Evolutionary conservation across 2,888 invertebrate species (phyloP).

Genomic region (Catonia carolina): DNA sequence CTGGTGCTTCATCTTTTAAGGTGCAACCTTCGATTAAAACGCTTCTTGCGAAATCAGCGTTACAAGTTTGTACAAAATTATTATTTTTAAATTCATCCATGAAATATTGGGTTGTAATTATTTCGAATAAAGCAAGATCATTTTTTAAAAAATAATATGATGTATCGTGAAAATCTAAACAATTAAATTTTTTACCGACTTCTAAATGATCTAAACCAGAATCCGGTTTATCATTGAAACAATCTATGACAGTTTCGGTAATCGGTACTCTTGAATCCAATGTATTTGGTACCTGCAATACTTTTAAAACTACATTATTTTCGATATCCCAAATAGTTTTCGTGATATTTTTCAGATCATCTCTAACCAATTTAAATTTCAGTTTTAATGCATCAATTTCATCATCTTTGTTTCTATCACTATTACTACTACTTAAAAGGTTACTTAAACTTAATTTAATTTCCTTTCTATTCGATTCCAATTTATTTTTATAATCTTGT

Average conservation of each 20-base stretch:
- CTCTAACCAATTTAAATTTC: conserved; percentile 50
- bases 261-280: conserved; percentile 58
- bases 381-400: conserved; percentile 50
- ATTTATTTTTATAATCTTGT: conserved; percentile 45
- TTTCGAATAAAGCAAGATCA: conserved; percentile 65
- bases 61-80: conserved; percentile 59
- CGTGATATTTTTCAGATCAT: conserved; percentile 58
- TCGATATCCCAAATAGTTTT: conserved; percentile 63
- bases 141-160: conserved; percentile 56
- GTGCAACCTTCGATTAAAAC: conserved; percentile 59
- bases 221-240: conserved; percentile 38
- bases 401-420: conserved; percentile 45
- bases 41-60: conserved; percentile 71
- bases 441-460: conserved; percentile 36
- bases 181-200: conserved; percentile 48
- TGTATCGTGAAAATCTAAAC: conserved; percentile 54
- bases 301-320: conserved; percentile 56
- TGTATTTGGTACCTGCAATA: conserved; percentile 62
- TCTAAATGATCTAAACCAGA: conserved; percentile 47
- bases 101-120: conserved; percentile 52
- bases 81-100: conserved; percentile 44
- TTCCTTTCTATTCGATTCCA: conserved; percentile 50
- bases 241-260: conserved; percentile 39
- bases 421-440: no score
- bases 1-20: conserved; percentile 49